Conservation (phyloP, 2,888 invertebrate genomes). For the Hedychridium roseum region DNA sequence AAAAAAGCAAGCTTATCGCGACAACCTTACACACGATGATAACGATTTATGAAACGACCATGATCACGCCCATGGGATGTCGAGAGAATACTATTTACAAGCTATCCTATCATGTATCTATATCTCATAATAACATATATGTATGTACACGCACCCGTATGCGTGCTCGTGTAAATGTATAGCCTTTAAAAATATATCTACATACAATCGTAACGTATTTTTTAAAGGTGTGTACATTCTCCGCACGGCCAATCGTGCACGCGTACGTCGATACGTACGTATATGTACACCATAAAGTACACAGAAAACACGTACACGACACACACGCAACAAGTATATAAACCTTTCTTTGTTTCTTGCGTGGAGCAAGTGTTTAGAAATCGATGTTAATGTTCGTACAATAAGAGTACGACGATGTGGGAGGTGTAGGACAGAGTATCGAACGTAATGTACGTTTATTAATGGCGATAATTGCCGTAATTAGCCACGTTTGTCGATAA, state of each 20-base stretch:
- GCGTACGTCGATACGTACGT: conserved; percentile 27
- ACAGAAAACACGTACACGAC: conserved; percentile 17
- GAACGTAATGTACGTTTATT: no score
- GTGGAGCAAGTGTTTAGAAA: neutral
- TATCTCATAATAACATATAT: conserved; percentile 40
- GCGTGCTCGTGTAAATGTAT: conserved; percentile 45
- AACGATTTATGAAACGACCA: conserved; percentile 30
- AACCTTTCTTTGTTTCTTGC: conserved; percentile 8
- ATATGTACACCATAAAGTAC: conserved; percentile 31
- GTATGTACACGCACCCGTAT: conserved; percentile 45
- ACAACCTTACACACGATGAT: conserved; percentile 37
- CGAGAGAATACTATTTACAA: conserved; percentile 35
- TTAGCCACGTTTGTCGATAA: no score
- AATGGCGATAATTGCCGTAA: no score
- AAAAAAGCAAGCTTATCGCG: conserved; percentile 27
- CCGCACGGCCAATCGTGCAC: conserved; percentile 29
- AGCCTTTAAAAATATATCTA: conserved; percentile 33
- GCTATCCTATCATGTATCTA: conserved; percentile 39
- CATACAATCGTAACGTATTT: conserved; percentile 2
- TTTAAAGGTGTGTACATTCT: conserved; percentile 31
- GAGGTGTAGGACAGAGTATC: no score
- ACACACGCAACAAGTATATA: conserved; percentile 16
- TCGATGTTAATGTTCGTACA: neutral
- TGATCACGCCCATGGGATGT: conserved; percentile 28
- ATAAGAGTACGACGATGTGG: no score